These are phyloP conservation scores for Euclidia mi DNA, from an alignment of 2,888 invertebrate genomes.

Conservation along the genomic window DNA sequence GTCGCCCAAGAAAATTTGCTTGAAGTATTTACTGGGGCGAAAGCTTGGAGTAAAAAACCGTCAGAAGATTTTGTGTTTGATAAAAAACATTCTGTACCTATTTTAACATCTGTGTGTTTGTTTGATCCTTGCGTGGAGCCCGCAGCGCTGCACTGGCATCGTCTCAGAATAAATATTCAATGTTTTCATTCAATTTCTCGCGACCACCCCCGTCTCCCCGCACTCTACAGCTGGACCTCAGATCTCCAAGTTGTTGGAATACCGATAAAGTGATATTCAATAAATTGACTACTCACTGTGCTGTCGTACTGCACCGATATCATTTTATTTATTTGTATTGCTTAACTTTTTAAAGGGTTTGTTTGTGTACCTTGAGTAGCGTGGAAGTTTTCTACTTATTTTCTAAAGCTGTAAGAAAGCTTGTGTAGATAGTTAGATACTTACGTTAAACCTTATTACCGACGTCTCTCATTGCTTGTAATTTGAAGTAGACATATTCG, in stretches of 20 bases:
- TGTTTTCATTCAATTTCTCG: conserved; percentile 87
- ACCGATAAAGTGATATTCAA: conserved; percentile 60
- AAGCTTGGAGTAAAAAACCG: too few species aligned
- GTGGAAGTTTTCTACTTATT: too few species aligned
- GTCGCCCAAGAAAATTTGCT: too few species aligned
- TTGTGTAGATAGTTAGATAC: too few species aligned
- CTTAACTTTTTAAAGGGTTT: too few species aligned
- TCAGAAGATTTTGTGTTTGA: too few species aligned
- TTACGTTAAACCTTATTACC: too few species aligned
- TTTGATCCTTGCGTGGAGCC: conserved; percentile 50
- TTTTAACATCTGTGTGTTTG: conserved; percentile 28
- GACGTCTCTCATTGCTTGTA: too few species aligned
- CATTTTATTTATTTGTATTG: conserved; percentile 28
- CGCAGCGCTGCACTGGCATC: conserved; percentile 68
- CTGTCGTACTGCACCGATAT: conserved; percentile 24
- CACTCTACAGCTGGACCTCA: conserved; percentile 39
- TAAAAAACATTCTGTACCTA: conserved; percentile 12
- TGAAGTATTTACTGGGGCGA: too few species aligned
- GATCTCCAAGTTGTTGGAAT: conserved; percentile 57
- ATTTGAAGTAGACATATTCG: too few species aligned
- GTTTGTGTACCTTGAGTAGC: too few species aligned
- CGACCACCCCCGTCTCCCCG: conserved; percentile 48
- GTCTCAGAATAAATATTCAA: conserved; percentile 86
- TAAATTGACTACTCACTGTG: conserved; percentile 38
- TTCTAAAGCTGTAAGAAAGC: too few species aligned